These are phyloP conservation scores for Pollenia amentaria DNA, from an alignment of 2,888 invertebrate genomes.

Conservation along the genomic window DNA sequence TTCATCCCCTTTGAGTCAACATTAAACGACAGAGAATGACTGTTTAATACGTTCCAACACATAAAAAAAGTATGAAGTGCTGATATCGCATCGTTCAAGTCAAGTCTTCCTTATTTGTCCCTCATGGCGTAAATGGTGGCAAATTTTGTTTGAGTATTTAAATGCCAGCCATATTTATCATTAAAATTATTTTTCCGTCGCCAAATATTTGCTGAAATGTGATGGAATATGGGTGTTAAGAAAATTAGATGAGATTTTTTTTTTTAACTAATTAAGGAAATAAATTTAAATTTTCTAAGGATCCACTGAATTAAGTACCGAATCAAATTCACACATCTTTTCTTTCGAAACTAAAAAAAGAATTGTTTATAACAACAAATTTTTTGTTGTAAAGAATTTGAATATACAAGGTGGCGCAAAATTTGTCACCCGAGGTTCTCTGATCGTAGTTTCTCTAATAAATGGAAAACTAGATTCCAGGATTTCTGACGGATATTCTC, in stretches of 20 bases:
- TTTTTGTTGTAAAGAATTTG: no score
- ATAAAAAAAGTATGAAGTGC: not conserved
- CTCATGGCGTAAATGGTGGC: slow-evolving; percentile 64
- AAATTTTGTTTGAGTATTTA: slow-evolving; percentile 25
- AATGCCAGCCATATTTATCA: slow-evolving; percentile 57
- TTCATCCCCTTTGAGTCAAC: slow-evolving; percentile 64
- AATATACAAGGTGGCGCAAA: no score
- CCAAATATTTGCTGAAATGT: slow-evolving; percentile 57
- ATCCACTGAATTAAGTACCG: no score
- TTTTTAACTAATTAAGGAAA: not conserved
- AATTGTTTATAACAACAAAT: no score
- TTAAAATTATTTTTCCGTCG: slow-evolving; percentile 40
- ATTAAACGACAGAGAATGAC: slow-evolving; percentile 34
- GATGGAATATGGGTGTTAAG: not conserved
- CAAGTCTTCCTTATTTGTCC: not conserved
- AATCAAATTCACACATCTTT: no score
- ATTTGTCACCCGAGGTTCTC: no score
- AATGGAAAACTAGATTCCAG: no score
- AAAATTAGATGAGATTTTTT: not conserved
- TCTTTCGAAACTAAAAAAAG: no score
- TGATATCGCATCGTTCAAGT: slow-evolving; percentile 8
- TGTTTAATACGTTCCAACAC: slow-evolving; percentile 57
- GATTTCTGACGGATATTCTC: no score
- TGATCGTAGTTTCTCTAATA: no score
- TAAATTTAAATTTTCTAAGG: no score